Conservation (phyloP, 2,113 vertebrate species). For the Sylvia atricapilla region DNA sequence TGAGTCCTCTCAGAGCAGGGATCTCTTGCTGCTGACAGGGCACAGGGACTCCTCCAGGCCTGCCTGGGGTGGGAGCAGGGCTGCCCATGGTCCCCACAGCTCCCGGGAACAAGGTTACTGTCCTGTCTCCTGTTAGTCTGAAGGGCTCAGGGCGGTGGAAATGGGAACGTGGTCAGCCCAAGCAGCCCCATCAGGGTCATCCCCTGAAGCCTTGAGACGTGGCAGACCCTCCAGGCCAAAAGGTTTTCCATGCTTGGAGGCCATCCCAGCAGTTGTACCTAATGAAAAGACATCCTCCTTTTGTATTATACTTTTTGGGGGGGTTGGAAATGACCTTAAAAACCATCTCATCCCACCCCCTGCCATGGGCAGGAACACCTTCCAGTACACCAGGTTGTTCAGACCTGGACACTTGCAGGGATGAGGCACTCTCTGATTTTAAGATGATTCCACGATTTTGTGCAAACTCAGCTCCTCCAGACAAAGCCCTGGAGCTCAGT, state of each 20-base stretch:
- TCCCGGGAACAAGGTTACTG: background rate
- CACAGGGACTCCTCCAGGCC: background rate
- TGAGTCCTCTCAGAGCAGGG: background rate
- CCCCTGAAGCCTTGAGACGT: background rate
- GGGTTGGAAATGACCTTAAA: background rate
- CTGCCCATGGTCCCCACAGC: background rate
- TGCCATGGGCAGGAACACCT: background rate
- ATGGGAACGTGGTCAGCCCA: background rate
- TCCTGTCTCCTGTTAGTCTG: background rate
- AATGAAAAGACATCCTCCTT: background rate
- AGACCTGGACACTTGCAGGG: background rate
- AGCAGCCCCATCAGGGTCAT: background rate
- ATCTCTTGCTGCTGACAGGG: background rate
- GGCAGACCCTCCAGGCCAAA: background rate
- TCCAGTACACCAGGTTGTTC: background rate
- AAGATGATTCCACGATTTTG: background rate
- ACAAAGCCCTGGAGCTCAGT: fast-evolving
- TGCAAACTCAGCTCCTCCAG: background rate
- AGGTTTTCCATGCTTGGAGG: background rate
- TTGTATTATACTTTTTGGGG: background rate
- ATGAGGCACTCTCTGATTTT: background rate
- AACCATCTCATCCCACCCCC: background rate
- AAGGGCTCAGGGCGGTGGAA: background rate
- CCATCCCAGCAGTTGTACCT: background rate
- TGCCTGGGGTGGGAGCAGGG: background rate